Percentiles rank a stretch among this genome's conserved stretches.
Conservation (phyloP, 1,140 invertebrate genomes). For the Thereuonema tuberculata region DNA sequence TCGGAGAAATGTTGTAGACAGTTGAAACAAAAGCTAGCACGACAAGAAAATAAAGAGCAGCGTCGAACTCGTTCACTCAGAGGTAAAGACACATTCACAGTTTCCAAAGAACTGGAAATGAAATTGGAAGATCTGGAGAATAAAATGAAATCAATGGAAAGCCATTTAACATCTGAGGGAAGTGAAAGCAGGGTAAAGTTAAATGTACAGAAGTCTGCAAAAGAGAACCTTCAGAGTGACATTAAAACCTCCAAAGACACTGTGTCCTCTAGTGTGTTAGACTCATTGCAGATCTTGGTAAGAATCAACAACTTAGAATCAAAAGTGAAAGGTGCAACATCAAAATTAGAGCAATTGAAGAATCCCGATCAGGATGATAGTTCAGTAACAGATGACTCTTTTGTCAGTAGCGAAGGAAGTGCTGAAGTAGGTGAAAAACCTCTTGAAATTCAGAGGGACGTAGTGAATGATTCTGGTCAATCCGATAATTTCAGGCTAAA, state of each 20-base stretch:
- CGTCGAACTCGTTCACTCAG: slow-evolving; percentile 64
- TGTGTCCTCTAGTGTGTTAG: neutral
- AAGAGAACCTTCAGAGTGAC: slow-evolving; percentile 10
- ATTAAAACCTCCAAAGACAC: slow-evolving; percentile 14
- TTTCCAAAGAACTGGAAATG: slow-evolving; percentile 66
- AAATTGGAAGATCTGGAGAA: slow-evolving; percentile 33
- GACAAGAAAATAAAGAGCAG: slow-evolving; percentile 59
- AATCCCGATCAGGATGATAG: too few relatives aligned
- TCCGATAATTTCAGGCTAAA: too few relatives aligned
- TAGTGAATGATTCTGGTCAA: too few relatives aligned
- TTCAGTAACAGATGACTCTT: too few relatives aligned
- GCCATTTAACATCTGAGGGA: slow-evolving; percentile 17
- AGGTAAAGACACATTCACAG: slow-evolving; percentile 52
- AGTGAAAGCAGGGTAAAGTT: slow-evolving; percentile 15
- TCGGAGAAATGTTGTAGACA: slow-evolving; percentile 69
- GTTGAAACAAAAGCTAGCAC: slow-evolving; percentile 60
- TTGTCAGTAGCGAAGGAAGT: too few relatives aligned
- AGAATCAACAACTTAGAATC: neutral
- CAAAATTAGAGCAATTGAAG: neutral
- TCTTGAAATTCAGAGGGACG: too few relatives aligned
- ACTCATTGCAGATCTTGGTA: neutral
- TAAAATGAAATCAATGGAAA: slow-evolving; percentile 14
- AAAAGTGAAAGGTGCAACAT: neutral
- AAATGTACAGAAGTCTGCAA: too few relatives aligned
- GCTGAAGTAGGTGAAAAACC: too few relatives aligned